These are phyloP conservation scores for Telmatochromis sp. DNA, from an alignment of 2,113 vertebrate species.

Conservation along the genomic window DNA sequence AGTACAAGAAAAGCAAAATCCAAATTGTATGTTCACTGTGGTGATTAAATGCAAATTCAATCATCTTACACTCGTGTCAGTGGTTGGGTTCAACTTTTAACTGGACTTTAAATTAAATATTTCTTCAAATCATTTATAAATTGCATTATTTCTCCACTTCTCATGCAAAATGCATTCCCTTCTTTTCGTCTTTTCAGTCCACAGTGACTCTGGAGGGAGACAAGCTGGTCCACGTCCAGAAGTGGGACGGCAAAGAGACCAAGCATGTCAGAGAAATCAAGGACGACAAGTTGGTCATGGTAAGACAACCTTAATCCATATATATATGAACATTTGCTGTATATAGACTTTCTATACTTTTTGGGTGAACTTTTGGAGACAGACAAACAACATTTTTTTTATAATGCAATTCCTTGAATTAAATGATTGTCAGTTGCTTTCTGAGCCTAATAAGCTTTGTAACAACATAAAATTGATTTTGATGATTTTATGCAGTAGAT, in stretches of 20 bases:
- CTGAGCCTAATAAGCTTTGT: not conserved
- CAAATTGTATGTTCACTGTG: not conserved
- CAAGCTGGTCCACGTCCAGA: constrained; percentile 88
- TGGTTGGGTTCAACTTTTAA: not conserved
- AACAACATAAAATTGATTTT: not conserved
- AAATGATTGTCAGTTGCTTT: not conserved
- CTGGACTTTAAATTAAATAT: not conserved
- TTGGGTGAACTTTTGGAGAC: not conserved
- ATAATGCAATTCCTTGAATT: not conserved
- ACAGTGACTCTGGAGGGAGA: constrained; percentile 83
- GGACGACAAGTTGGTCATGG: constrained; percentile 87
- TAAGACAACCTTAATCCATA: constrained; percentile 51
- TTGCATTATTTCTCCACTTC: not conserved
- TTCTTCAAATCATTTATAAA: not conserved
- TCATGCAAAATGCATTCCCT: not conserved
- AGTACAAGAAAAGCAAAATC: not conserved
- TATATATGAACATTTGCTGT: not conserved
- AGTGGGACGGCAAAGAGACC: constrained; percentile 92
- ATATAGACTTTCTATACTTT: not conserved
- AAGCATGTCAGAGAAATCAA: constrained; percentile 87
- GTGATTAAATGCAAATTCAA: not conserved
- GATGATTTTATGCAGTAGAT: not conserved
- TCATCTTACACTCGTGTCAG: not conserved
- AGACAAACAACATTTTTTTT: not conserved
- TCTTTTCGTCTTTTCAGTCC: constrained; percentile 66